phyloP scores from a whole-genome alignment of 1,140 invertebrate genomes.

The Papilio polytes region DNA sequence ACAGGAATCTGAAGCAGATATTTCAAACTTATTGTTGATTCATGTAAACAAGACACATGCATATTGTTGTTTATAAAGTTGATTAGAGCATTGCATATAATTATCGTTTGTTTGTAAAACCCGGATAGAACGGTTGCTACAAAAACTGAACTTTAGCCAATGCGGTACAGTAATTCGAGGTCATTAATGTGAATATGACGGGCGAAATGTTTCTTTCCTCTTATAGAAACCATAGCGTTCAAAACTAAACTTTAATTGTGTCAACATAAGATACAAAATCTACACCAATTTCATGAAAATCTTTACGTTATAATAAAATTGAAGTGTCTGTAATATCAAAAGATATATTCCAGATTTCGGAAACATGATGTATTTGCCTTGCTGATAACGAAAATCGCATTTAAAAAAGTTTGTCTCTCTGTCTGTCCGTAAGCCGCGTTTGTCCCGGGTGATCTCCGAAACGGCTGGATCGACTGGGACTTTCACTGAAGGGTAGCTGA shows the following conservation, averaged over 20 bases:
- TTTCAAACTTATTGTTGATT: not conserved
- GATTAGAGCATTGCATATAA: not conserved
- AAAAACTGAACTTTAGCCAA: constrained; percentile 45
- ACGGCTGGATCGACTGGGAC: too few species aligned
- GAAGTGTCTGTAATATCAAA: too few species aligned
- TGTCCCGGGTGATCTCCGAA: too few species aligned
- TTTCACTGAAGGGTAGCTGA: too few species aligned
- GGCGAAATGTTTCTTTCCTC: not conserved
- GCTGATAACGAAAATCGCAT: too few species aligned
- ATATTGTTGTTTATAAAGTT: too few species aligned
- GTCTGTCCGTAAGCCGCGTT: too few species aligned
- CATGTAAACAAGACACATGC: not conserved
- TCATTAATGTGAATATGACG: constrained; percentile 32
- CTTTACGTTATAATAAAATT: too few species aligned
- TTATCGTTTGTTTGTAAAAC: not conserved
- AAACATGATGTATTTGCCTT: too few species aligned
- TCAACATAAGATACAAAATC: not conserved
- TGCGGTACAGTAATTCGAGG: constrained; percentile 44
- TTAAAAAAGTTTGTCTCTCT: too few species aligned
- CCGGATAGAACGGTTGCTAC: not conserved
- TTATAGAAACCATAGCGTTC: not conserved
- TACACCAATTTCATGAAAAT: not conserved
- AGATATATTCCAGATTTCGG: too few species aligned
- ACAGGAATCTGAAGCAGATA: too few species aligned
- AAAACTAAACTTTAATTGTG: not conserved